Base-by-base conservation (phyloP, 2,888 invertebrate species). In the Hermodice carunculata region DNA sequence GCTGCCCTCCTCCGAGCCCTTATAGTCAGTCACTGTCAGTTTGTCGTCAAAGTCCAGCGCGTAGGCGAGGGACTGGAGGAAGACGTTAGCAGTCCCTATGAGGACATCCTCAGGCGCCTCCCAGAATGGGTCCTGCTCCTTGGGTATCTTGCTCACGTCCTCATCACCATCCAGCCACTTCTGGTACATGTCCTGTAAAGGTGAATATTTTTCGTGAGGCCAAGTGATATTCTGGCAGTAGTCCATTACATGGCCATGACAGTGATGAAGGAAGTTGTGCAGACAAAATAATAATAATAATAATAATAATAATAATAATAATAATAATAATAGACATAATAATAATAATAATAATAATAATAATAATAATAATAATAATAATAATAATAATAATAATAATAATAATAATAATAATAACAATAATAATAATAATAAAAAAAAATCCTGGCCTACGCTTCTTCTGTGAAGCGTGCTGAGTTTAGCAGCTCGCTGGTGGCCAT, bases 121-220 rank as follows among this genome's bases (percentile, higher is more conserved):
- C 86, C 86, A 86, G 74, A 86, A 86, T 17, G 86, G 86, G 66
- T 86, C 86, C 19, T 83, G 71, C 61, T 85, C 84, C 53, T 79
- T 76, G 2, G 80, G 70, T 26, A 83, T 77, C 44, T 76, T 75
- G 1, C 69, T 67, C 6, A 82, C 67, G 58, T 83, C 84, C 59
- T 84, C 78, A 57, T 85, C 85, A 11, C 84, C 84, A 68, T 85
- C 85, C 43, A 84, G 71, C 63, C 77, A 85, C 28, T 76, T 74
- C 71, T 85, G 83, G 64, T 86, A 86, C 76, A 85, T 72, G 56
- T 86, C 86, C 84, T 85, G 67, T n/a, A 52, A 64, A 48, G 48
- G 8, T 48, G 58, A 32, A 34, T 54, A 51, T 34, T n/a, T n/a
- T n/a, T n/a, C n/a, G n/a, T n/a, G n/a, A n/a, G n/a, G n/a, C n/a